These are phyloP conservation scores for Aviceda subcristata DNA, from an alignment of 2,113 vertebrate genomes.

Conservation along the genomic window DNA sequence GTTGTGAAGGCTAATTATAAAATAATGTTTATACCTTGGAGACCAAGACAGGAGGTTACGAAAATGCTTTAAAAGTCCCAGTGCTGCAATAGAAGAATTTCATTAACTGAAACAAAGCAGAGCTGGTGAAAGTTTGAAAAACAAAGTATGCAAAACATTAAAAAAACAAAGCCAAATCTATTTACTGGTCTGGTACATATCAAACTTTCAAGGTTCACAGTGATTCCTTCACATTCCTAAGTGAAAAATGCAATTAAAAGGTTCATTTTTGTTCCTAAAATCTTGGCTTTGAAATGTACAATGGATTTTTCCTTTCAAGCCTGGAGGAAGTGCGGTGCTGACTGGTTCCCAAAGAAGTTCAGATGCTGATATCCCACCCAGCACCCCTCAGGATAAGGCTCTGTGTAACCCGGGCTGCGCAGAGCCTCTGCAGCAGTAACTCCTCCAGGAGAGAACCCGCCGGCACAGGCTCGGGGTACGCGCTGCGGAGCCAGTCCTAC, in stretches of 20 bases:
- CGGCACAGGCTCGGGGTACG: not conserved
- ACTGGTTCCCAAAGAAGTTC: not conserved
- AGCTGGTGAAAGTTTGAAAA: conserved; percentile 73
- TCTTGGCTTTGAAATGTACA: not conserved
- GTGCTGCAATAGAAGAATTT: conserved; percentile 76
- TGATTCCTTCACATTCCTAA: conserved; percentile 55
- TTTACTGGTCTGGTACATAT: conserved; percentile 61
- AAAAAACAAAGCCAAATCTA: conserved; percentile 52
- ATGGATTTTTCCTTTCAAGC: conserved; percentile 4
- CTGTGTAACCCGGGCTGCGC: not conserved
- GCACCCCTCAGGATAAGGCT: not conserved
- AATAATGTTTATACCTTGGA: conserved; percentile 82
- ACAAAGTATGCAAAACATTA: conserved; percentile 66
- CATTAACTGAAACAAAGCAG: conserved; percentile 80
- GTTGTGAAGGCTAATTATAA: conserved; percentile 83
- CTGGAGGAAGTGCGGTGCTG: not conserved
- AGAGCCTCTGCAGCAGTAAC: not conserved
- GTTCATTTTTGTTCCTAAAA: conserved; percentile 18
- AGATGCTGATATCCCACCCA: not conserved
- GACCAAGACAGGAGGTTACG: conserved; percentile 72
- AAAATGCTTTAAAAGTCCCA: conserved; percentile 79
- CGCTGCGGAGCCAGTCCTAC: not conserved
- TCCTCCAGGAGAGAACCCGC: not conserved
- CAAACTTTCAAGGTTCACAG: conserved; percentile 40
- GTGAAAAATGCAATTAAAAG: conserved; percentile 48